Percentiles rank a stretch among this genome's conserved stretches.
These are phyloP conservation scores for Physella acuta DNA, from an alignment of 1,140 invertebrate genomes.

Conservation along the genomic window DNA sequence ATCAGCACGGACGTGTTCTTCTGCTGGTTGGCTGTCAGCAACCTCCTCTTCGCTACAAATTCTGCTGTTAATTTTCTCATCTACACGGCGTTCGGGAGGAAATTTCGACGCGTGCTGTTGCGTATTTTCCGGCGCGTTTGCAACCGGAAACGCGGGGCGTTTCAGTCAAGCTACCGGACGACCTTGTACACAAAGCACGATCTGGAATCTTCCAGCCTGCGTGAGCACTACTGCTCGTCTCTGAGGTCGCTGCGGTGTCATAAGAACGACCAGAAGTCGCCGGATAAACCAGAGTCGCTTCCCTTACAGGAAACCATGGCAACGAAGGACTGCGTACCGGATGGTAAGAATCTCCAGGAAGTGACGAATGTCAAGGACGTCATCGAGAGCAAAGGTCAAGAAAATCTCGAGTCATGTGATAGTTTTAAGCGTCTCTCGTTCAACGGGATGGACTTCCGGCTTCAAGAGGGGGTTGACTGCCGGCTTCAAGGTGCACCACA, in stretches of 20 bases:
- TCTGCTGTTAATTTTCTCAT: conserved; percentile 57
- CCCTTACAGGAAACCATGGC: background rate
- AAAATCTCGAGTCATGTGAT: no score
- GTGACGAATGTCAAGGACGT: no score
- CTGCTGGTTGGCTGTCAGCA: conserved; percentile 48
- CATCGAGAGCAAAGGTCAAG: no score
- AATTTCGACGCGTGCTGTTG: conserved; percentile 44
- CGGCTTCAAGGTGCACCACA: no score
- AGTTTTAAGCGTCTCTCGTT: no score
- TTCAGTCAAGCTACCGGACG: background rate
- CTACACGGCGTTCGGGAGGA: conserved; percentile 51
- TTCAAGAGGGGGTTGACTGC: no score
- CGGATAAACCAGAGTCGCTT: no score
- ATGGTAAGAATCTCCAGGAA: no score
- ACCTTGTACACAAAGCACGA: background rate
- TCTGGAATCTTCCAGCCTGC: background rate
- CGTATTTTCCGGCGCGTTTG: conserved; percentile 35
- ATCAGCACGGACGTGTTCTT: conserved; percentile 36
- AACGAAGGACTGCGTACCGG: no score
- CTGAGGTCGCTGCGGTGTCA: background rate
- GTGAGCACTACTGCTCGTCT: background rate
- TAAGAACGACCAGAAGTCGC: background rate
- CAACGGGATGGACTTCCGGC: no score
- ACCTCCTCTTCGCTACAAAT: conserved; percentile 49
- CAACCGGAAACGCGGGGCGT: background rate